Percentiles rank a stretch among this genome's conserved stretches.
These are phyloP conservation scores for Porphyrio hochstetteri DNA, from an alignment of 2,113 vertebrate genomes.

Conservation along the genomic window DNA sequence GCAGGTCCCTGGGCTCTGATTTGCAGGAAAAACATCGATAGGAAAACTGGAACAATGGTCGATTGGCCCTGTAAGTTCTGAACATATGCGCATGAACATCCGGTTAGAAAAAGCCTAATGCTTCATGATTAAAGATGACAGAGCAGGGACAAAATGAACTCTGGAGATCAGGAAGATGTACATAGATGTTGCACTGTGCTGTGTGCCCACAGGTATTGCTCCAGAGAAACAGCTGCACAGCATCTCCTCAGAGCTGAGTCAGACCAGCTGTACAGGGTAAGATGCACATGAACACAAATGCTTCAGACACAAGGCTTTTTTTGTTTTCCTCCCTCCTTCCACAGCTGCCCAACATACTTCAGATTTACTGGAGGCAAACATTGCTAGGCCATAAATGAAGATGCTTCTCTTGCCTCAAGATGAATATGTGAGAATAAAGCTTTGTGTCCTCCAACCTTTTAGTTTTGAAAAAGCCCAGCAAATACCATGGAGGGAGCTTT, in stretches of 20 bases:
- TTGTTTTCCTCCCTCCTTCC: conserved; percentile 41
- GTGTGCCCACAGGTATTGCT: conserved; percentile 70
- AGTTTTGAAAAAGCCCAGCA: conserved; percentile 44
- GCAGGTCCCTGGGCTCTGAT: conserved; percentile 50
- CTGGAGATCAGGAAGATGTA: conserved; percentile 53
- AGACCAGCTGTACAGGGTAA: conserved; percentile 69
- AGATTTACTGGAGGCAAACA: conserved; percentile 29
- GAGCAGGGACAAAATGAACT: conserved; percentile 58
- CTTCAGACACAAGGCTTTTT: conserved; percentile 51
- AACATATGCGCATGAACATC: conserved; percentile 51
- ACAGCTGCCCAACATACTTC: conserved; percentile 58
- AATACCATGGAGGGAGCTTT: conserved; percentile 24
- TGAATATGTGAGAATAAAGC: conserved; percentile 56
- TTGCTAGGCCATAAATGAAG: conserved; percentile 29
- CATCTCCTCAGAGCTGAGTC: conserved; percentile 66
- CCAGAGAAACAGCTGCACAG: conserved; percentile 74
- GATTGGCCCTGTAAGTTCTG: conserved; percentile 50
- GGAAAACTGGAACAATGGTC: conserved; percentile 41
- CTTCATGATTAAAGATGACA: conserved; percentile 70
- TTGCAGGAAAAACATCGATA: not conserved
- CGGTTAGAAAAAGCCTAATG: conserved; percentile 53
- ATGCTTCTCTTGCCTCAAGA: conserved; percentile 49
- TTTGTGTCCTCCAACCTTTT: conserved; percentile 60
- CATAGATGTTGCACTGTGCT: conserved; percentile 33
- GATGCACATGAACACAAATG: conserved; percentile 63